Base-by-base conservation (phyloP, 2,888 invertebrate species). In the Parasteatoda lunata region DNA sequence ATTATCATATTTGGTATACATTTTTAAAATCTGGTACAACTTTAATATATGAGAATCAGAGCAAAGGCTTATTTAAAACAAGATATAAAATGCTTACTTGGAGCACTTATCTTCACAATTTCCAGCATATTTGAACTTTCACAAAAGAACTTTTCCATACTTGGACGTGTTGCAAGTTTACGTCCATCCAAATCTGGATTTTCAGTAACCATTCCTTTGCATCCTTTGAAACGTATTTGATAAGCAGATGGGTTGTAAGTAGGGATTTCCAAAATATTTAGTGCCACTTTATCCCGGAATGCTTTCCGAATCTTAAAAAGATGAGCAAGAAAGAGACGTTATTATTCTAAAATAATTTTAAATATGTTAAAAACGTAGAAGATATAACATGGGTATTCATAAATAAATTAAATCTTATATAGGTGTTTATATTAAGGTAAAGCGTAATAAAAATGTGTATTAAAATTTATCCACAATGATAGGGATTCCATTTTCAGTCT, bases 101-200 rank as follows among this genome's bases (percentile, higher is more conserved):
- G 79, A 88, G 82, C 85, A 88, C 89, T 82, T 89, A 90, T 77
- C 89, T 90, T 89, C 85, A 91, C 82, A 88, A 90, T 88, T 90
- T 91, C 89, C 88, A 88, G 70, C 82, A 89, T 13, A 80, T 88
- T 77, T 9, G 82, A 87, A 81, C 77, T 78, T 80, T 88, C 54
- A 45, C 89, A 90, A n/a, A 84, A 69, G 68, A 90, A 90, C 73
- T 90, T 90, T 68, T 80, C 84, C 90, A 90, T 90, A 45, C 89
- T 89, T 52, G 82, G 77, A 64, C 90, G 84, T 49, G 90, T 88
- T 8, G 30, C 73, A 11, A 88, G 54, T 51, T 88, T 83, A 45
- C 84, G 73, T 4, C 83, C 86, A 15, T 48, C 9, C n/a, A 88
- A 78, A 5, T 72, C 13, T 5, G 84, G 88, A 68, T 88, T 79